phyloP scores from a whole-genome alignment of 2,113 vertebrate genomes.

The Mobula birostris region DNA sequence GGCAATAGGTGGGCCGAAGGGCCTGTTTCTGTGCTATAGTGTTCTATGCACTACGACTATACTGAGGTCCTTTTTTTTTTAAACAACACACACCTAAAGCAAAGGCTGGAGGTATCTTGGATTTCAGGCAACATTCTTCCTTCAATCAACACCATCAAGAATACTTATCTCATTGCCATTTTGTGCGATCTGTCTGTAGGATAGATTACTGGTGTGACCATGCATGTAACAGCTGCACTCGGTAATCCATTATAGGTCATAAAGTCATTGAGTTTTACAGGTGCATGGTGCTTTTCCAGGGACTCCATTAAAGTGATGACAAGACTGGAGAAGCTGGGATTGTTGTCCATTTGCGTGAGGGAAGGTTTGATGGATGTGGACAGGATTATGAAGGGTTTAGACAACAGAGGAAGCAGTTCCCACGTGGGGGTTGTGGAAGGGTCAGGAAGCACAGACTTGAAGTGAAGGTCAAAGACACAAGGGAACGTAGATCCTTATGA shows the following conservation, averaged over 20 bases:
- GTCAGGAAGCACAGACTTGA: no score
- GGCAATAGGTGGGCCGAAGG: no score
- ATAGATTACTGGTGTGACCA: neutral
- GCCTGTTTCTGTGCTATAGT: no score
- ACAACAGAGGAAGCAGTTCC: no score
- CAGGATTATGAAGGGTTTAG: no score
- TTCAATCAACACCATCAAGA: neutral
- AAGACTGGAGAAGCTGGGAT: no score
- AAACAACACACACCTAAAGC: neutral
- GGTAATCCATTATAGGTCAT: neutral
- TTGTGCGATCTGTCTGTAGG: neutral
- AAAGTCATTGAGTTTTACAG: neutral
- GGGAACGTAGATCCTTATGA: no score
- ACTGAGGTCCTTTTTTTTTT: neutral
- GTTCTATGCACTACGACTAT: neutral
- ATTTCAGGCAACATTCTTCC: neutral
- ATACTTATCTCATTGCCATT: neutral
- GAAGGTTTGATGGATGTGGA: no score
- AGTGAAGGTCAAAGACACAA: no score
- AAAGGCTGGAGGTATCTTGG: neutral
- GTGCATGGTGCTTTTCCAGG: neutral
- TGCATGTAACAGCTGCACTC: neutral
- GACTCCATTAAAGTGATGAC: no score
- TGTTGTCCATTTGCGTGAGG: no score
- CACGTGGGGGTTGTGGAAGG: no score